Percentiles rank a stretch among this genome's conserved stretches.
These are phyloP conservation scores for Phenganax marumi DNA, from an alignment of 92 coral and sea anemone species.

Conservation along the genomic window DNA sequence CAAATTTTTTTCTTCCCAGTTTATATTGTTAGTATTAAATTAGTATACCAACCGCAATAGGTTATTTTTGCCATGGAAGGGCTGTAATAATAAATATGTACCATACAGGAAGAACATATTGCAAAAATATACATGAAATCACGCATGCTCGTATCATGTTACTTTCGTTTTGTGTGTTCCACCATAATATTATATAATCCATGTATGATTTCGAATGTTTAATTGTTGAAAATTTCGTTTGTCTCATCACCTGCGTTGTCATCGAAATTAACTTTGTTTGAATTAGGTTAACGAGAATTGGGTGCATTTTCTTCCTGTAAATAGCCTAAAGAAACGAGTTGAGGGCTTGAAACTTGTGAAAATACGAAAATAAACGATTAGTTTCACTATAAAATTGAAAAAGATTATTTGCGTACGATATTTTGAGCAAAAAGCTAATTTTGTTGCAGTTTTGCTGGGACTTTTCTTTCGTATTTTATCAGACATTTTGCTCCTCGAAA, in stretches of 20 bases:
- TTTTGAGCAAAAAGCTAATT: too few relatives aligned
- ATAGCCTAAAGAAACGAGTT: neutral
- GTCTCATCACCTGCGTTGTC: slow-evolving; percentile 16
- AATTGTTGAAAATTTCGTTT: slow-evolving; percentile 21
- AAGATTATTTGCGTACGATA: too few relatives aligned
- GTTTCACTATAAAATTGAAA: too few relatives aligned
- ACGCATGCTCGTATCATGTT: slow-evolving; percentile 19
- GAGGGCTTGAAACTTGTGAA: too few relatives aligned
- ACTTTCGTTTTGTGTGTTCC: slow-evolving; percentile 22
- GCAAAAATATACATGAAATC: slow-evolving; percentile 19
- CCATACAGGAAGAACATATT: slow-evolving; percentile 17
- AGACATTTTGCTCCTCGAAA: slow-evolving; percentile 2
- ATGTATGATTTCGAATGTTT: neutral
- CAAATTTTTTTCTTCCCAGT: neutral
- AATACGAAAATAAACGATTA: too few relatives aligned
- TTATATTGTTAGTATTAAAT: neutral
- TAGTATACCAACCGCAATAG: neutral
- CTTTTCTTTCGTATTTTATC: neutral
- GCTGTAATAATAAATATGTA: slow-evolving; percentile 8
- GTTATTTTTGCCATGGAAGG: neutral
- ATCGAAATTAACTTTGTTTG: neutral
- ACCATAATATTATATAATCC: neutral
- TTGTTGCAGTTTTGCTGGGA: too few relatives aligned
- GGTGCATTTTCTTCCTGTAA: neutral
- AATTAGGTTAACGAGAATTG: slow-evolving; percentile 11